Conservation (phyloP, 1,140 invertebrate species). For the Aphelinus atriplicis region DNA sequence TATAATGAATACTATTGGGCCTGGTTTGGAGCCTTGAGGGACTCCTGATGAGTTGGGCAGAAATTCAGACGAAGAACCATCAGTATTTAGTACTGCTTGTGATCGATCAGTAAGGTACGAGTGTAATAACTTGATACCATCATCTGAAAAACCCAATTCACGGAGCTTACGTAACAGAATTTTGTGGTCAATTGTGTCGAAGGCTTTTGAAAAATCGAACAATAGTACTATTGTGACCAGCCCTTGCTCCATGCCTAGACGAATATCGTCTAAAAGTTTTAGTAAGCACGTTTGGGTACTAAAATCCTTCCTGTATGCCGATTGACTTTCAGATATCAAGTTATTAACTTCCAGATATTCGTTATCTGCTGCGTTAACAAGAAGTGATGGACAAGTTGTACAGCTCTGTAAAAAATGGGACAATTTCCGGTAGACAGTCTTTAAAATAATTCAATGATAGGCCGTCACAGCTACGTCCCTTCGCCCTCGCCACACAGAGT, state of each 20-base stretch:
- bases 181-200: neutral
- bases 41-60: too few relatives aligned
- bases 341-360: neutral
- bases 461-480: neutral
- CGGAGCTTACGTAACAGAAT: neutral
- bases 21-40: neutral
- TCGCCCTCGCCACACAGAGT: neutral
- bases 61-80: too few relatives aligned
- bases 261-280: slow-evolving; percentile 6
- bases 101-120: neutral
- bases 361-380: neutral
- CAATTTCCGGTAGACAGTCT: neutral
- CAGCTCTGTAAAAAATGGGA: neutral
- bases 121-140: neutral
- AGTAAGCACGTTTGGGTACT: slow-evolving; percentile 8
- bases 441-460: neutral
- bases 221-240: slow-evolving; percentile 17
- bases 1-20: neutral
- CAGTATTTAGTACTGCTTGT: too few relatives aligned
- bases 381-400: neutral
- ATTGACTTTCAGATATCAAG: neutral
- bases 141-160: neutral
- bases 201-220: slow-evolving; percentile 5
- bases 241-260: neutral
- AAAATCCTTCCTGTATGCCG: neutral